Percentiles rank a stretch among this genome's conserved stretches.
These are phyloP conservation scores for Syngnathus rostellatus DNA, from an alignment of 2,797 vertebrate genomes.

Conservation along the genomic window DNA sequence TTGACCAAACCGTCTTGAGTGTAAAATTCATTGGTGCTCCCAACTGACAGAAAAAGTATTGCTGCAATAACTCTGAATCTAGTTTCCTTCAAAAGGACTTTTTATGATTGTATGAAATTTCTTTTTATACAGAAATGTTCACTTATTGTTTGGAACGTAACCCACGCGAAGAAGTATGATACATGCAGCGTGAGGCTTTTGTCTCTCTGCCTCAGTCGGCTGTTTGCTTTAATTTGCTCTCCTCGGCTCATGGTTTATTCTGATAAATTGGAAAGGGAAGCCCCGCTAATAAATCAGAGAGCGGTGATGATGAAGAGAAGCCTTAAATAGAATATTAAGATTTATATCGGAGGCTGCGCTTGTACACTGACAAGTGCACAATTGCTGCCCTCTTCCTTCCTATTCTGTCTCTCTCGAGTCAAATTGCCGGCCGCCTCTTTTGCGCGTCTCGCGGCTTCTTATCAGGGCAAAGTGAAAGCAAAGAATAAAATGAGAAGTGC, in stretches of 20 bases:
- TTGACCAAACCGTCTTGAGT: too few species aligned
- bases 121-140: too few species aligned
- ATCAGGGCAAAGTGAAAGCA: conserved; percentile 23
- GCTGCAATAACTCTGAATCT: too few species aligned
- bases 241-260: conserved; percentile 56
- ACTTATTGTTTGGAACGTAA: too few species aligned
- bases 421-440: conserved; percentile 44
- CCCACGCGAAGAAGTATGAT: background rate
- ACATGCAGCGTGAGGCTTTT: background rate
- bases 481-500: conserved; percentile 13
- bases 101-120: too few species aligned
- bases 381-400: conserved; percentile 38
- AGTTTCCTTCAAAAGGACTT: too few species aligned
- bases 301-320: conserved; percentile 62
- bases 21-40: too few species aligned
- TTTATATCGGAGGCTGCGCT: conserved; percentile 62
- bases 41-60: too few species aligned
- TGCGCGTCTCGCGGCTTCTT: conserved; percentile 40
- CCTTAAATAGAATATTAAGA: conserved; percentile 72
- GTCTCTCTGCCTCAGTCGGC: conserved; percentile 8
- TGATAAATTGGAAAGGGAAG: conserved; percentile 61
- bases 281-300: conserved; percentile 61
- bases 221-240: conserved; percentile 59
- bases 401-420: conserved; percentile 28
- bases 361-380: conserved; percentile 60